Conservation (phyloP, 2,797 vertebrate species). For the Tarsius wallacei region DNA sequence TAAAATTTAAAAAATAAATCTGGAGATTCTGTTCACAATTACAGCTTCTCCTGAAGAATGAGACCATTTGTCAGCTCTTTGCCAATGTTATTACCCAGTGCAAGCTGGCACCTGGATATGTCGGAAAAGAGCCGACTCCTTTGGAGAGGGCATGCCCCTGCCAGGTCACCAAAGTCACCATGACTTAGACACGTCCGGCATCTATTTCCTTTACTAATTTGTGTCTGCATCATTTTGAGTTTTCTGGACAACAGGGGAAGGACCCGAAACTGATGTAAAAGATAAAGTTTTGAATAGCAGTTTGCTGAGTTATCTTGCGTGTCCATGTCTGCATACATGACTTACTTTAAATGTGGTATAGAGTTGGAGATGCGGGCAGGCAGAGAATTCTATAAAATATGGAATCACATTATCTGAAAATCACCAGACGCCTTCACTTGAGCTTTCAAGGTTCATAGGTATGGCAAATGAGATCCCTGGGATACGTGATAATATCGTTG, state of each 20-base stretch:
- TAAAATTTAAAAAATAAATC: background rate
- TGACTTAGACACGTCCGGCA: background rate
- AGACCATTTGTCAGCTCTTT: background rate
- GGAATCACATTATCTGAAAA: background rate
- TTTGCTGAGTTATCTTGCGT: background rate
- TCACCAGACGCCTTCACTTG: constrained; percentile 16
- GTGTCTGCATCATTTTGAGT: background rate
- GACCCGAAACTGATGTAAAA: background rate
- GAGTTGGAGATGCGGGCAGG: background rate
- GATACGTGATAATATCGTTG: background rate
- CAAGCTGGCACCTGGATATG: background rate
- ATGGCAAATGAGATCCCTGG: constrained; percentile 11
- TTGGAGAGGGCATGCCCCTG: background rate
- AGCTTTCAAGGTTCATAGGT: background rate
- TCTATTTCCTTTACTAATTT: background rate
- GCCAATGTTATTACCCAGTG: background rate
- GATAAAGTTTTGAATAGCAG: background rate
- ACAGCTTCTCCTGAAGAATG: background rate
- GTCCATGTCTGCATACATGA: background rate
- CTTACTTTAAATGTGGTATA: constrained; percentile 36
- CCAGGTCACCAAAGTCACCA: background rate
- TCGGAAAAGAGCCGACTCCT: background rate
- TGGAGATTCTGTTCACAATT: background rate
- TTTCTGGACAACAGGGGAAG: constrained; percentile 26
- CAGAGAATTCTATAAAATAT: background rate